Conservation (phyloP, 2,797 vertebrate genomes). For the Hoplostethus mediterraneus region DNA sequence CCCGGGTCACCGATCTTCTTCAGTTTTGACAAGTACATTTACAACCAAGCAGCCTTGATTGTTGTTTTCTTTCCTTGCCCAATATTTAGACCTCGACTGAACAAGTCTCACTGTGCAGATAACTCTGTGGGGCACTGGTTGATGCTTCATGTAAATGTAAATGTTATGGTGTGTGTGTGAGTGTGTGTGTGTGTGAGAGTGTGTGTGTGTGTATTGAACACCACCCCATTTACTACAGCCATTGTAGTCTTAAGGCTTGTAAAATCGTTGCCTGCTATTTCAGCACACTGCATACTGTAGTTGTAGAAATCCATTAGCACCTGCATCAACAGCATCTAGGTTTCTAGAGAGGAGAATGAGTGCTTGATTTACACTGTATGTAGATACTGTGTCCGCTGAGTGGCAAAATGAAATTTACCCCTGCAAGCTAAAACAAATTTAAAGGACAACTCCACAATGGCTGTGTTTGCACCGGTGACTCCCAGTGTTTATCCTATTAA, state of each 20-base stretch:
- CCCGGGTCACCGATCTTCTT: no score
- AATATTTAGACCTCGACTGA: no score
- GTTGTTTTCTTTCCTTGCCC: no score
- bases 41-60: no score
- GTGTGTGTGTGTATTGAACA: not conserved
- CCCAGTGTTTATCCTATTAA: constrained; percentile 68
- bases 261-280: not conserved
- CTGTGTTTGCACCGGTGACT: constrained; percentile 60
- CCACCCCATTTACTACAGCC: not conserved
- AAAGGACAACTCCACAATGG: constrained; percentile 34
- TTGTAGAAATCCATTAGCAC: constrained; percentile 32
- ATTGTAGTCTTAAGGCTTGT: not conserved
- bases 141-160: not conserved
- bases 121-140: not conserved
- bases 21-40: no score
- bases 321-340: constrained; percentile 26
- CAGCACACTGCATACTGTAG: not conserved
- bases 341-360: constrained; percentile 11
- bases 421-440: constrained; percentile 40
- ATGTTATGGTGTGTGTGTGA: not conserved
- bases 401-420: constrained; percentile 47
- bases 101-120: not conserved
- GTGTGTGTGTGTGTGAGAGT: not conserved
- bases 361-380: constrained; percentile 27
- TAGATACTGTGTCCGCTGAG: constrained; percentile 43